Evolutionary conservation across 37 sponge, comb jelly and placozoan genomes (phyloP).

Genomic region (Lycopodina hypogea): DNA sequence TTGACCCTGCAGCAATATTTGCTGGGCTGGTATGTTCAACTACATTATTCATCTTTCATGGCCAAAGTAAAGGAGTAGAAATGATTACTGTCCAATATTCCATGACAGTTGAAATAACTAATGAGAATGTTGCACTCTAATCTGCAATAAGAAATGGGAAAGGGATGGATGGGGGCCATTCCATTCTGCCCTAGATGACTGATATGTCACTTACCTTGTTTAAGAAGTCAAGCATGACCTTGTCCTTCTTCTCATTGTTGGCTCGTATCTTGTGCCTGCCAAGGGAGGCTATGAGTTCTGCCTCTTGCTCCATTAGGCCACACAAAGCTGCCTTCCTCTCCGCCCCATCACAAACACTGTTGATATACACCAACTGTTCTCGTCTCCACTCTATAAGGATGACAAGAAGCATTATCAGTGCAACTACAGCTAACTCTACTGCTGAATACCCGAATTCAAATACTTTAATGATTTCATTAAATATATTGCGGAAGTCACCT

Average conservation of each 20-base stretch:
- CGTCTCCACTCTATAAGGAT: conserved; percentile 73
- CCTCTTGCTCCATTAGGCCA: conserved; percentile 89
- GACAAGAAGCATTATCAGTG: conserved; percentile 10
- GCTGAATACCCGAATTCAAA: background rate
- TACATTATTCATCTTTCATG: no score
- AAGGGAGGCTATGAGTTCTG: conserved; percentile 91
- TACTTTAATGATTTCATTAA: background rate
- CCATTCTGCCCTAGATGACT: background rate
- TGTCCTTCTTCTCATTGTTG: conserved; percentile 49
- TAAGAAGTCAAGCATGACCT: conserved; percentile 48
- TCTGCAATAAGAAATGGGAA: no score
- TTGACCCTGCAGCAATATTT: no score
- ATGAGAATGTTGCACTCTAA: no score
- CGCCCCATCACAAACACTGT: conserved; percentile 68
- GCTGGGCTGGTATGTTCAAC: no score
- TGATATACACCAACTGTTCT: conserved; percentile 81
- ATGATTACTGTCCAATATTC: no score
- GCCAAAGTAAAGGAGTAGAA: no score
- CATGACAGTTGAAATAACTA: no score
- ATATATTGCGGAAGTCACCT: no score
- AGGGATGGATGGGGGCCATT: no score
- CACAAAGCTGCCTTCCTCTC: conserved; percentile 94
- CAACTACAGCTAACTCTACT: background rate
- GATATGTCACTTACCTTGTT: conserved; percentile 78
- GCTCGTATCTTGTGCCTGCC: conserved; percentile 79